Evolutionary conservation across 2,113 vertebrate genomes (phyloP), one percentile per base, ranked within the genome.

Genomic region (Uropsilus gracilis): DNA sequence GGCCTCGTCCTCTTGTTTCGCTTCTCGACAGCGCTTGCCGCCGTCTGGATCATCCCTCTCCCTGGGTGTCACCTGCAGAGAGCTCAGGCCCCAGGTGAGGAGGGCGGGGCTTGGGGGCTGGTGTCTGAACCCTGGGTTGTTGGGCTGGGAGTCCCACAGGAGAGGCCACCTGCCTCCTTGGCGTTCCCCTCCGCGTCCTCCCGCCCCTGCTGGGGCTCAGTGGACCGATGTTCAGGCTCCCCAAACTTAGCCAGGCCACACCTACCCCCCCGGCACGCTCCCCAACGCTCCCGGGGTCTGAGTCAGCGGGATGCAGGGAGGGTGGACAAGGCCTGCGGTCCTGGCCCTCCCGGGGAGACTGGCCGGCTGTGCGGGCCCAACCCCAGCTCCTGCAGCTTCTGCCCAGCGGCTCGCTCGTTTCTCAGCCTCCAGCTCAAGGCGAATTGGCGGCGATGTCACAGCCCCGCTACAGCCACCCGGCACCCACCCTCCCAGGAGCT

Each of bases 261-360:
- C 46, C 48, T 28, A 37, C 2, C 28, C 59, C 59, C 59, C 71
- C 30, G 44, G n/a, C 17, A 24, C 9, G 53, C 13, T 9, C 57
- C 11, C 39, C 1, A 8, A 42, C 13, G 34, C 22, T 83, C 30
- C 72, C 66, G 22, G 37, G 12, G 16, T 30, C 85, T 12, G 66
- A 84, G 82, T 75, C 87, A 32, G 82, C n/a, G n/a, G 59, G 14
- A 73, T 22, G 59, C 5, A 34, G 59, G 26, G 26, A 22, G 24
- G 37, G 73, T 88, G 44, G 59, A 57, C 0, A 11, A 64, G 12
- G 16, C 12, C 5, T 0, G 2, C 1, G 5, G 34, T 11, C 61
- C 8, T 1, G 69, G 16, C 14, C 14, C 72, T 34, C 32, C n/a
- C 48, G 16, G 71, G 48, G 4, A 76, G 30, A 14, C 2, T 1